These are phyloP conservation scores for Clavelina lepadiformis DNA, from an alignment of 23 tunicate species.

Conservation along the genomic window DNA sequence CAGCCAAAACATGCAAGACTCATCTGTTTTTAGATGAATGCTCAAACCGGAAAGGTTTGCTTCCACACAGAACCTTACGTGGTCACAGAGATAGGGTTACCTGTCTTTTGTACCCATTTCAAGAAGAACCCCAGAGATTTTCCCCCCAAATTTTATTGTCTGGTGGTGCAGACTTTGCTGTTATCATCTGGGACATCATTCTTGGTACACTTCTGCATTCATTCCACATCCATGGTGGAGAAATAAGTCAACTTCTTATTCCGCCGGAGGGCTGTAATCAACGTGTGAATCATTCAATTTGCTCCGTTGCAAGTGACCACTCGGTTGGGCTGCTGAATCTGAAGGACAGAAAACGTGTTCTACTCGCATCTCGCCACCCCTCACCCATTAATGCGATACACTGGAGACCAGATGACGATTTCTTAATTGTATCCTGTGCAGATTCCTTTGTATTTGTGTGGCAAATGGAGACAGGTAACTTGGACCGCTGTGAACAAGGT, in stretches of 20 bases:
- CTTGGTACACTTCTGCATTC: conserved; percentile 54
- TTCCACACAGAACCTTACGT: conserved; percentile 63
- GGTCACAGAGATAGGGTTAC: conserved; percentile 75
- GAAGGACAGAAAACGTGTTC: conserved; percentile 82
- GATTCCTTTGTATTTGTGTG: conserved; percentile 77
- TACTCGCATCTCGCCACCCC: conserved; percentile 81
- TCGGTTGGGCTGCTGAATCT: conserved; percentile 78
- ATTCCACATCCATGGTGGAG: conserved; percentile 79
- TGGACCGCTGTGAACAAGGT: conserved; percentile 75
- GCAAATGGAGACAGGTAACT: conserved; percentile 97
- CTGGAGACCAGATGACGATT: conserved; percentile 93
- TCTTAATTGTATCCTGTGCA: conserved; percentile 56
- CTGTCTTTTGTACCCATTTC: conserved; percentile 75
- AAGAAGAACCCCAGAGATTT: conserved; percentile 67
- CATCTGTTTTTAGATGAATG: conserved; percentile 37
- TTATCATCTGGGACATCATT: conserved; percentile 76
- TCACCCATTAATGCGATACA: conserved; percentile 51
- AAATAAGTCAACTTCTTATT: conserved; percentile 47
- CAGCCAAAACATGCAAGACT: conserved; percentile 68
- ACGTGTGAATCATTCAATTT: conserved; percentile 66
- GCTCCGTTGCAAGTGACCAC: conserved; percentile 81
- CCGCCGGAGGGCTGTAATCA: conserved; percentile 81
- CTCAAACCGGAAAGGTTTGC: conserved; percentile 23
- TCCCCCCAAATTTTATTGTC: conserved; percentile 52
- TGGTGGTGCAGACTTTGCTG: conserved; percentile 90